A percentile compares a stretch with the other conserved stretches of the same genome.
These are phyloP conservation scores for Protodeltote pygarga DNA, from an alignment of 2,888 invertebrate species.

Conservation along the genomic window DNA sequence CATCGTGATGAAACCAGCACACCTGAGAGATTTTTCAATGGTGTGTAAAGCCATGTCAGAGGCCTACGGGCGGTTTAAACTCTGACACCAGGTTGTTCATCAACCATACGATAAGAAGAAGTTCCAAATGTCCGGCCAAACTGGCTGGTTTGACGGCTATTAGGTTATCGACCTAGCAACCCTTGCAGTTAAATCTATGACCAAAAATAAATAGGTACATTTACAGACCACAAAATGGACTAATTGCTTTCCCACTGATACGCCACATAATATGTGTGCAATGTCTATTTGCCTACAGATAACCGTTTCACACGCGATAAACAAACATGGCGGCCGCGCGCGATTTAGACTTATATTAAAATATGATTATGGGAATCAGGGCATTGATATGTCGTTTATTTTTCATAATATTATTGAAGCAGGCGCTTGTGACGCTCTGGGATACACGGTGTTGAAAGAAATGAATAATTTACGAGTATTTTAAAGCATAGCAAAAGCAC, in stretches of 20 bases:
- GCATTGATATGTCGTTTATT: slow-evolving; percentile 13
- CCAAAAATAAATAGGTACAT: neutral
- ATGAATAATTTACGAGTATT: too few species aligned
- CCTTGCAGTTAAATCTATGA: neutral
- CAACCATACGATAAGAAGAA: too few species aligned
- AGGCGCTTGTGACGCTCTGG: slow-evolving; percentile 4
- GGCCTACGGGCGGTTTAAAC: too few species aligned
- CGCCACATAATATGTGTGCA: slow-evolving; percentile 42
- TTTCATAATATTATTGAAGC: neutral
- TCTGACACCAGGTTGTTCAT: too few species aligned
- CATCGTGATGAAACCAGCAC: too few species aligned
- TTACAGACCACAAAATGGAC: slow-evolving; percentile 31
- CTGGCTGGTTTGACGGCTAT: too few species aligned
- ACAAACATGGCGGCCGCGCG: slow-evolving; percentile 6
- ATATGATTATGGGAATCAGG: slow-evolving; percentile 39
- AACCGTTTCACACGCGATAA: slow-evolving; percentile 36
- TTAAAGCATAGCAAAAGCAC: too few species aligned
- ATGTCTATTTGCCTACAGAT: slow-evolving; percentile 38
- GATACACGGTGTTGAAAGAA: too few species aligned
- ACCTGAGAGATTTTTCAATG: too few species aligned
- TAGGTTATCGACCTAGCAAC: too few species aligned
- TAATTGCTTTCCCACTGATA: slow-evolving; percentile 50
- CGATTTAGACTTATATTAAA: slow-evolving; percentile 36
- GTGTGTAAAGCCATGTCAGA: too few species aligned
- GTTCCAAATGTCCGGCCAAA: too few species aligned